Base-by-base conservation (phyloP, 1,140 invertebrate species). In the Brachionus angularis region DNA sequence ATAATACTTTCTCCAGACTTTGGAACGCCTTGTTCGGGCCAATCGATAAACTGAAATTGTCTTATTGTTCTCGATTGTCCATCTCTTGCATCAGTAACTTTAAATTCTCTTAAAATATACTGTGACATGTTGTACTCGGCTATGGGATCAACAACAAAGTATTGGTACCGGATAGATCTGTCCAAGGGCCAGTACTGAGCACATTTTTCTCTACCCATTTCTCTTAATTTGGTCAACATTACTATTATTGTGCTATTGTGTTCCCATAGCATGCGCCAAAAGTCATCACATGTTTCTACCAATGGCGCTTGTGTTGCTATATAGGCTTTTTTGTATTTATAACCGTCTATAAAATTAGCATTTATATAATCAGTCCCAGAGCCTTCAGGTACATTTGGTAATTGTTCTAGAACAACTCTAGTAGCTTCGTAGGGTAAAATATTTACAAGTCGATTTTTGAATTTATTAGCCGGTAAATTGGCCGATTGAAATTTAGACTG, bases 201-300 rank as follows among this genome's bases (percentile, higher is more conserved):
- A 79, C 95, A 97, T 83, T 97, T 96, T 81, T 97, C 94, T 89
- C 93, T 77, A 73, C 93, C 93, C 89, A 96, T 93, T 84, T 97
- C 94, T 79, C 95, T 91, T 18, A 96, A 84, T 82, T 97, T 97
- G 3, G 93, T 98, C 36, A 98, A 83, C 94, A 98, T 98, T 8
- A 98, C 96, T 36, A 99, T 89, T 79, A 99, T 98, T 4, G 93
- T 97, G 0, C 93, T 97, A 81, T 99, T 98, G 79, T 98, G 93
- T 79, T 98, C 95, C 96, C 96, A 99, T n/a, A 99, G 83, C 95
- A 98, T 98, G 73, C 96, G 85, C 96, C 96, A 99, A 76, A 99
- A 94, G 79, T 99, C 96, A 75, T 96, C 93, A 0, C 91, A 91
- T 0, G 96, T 98, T 75, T 98, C 91, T 25, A 87, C 87, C 14